phyloP scores from a whole-genome alignment of 2,113 vertebrate species.

The Gymnorhina tibicen region DNA sequence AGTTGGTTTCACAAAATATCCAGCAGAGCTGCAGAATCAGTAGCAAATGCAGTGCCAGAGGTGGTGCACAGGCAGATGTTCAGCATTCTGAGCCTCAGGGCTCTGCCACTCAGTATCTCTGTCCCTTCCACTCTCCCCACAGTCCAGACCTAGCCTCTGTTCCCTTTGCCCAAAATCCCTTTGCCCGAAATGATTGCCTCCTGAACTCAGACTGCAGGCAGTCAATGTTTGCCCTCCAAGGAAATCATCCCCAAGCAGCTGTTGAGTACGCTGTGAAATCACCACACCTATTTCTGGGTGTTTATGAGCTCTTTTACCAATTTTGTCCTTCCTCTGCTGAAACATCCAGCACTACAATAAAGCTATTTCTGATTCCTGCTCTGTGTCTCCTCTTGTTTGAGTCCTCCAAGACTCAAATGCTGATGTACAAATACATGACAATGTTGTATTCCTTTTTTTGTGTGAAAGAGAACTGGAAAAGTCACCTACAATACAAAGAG shows the following conservation, averaged over 20 bases:
- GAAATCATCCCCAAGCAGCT: neutral
- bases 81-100: neutral
- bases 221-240: neutral
- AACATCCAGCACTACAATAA: neutral
- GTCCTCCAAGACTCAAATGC: neutral
- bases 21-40: neutral
- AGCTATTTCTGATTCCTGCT: neutral
- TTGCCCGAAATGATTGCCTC: neutral
- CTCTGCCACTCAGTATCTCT: neutral
- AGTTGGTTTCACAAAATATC: fast-evolving
- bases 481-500: neutral
- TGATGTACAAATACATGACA: neutral
- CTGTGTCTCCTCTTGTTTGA: neutral
- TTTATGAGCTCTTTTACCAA: neutral
- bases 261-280: neutral
- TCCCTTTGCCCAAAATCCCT: neutral
- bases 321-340: neutral
- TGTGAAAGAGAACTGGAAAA: neutral
- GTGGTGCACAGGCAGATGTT: neutral
- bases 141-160: neutral
- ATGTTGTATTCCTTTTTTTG: neutral
- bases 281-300: neutral
- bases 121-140: neutral
- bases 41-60: neutral
- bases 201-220: neutral